phyloP scores from a whole-genome alignment of 2,888 invertebrate genomes.

The Erebia palarica region DNA sequence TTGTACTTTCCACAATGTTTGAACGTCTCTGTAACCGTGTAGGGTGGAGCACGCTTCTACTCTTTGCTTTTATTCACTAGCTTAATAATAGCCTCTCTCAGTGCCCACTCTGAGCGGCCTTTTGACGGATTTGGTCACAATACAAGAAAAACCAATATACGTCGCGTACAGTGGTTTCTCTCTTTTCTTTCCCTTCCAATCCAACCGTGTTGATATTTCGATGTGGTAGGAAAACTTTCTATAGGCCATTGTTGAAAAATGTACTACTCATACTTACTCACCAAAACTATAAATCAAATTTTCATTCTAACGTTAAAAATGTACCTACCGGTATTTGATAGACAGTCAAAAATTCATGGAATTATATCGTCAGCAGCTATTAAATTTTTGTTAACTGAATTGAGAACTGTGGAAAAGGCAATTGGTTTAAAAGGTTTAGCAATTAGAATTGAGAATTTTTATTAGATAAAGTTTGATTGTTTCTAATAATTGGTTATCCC shows the following conservation, averaged over 20 bases:
- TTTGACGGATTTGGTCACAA: conserved; percentile 25
- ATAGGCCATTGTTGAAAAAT: background rate
- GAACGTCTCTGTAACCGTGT: conserved; percentile 14
- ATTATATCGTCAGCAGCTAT: too few species aligned
- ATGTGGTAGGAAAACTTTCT: background rate
- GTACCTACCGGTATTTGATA: too few species aligned
- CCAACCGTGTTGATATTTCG: conserved; percentile 12
- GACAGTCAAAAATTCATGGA: too few species aligned
- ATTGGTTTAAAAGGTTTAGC: too few species aligned
- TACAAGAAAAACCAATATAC: conserved; percentile 23
- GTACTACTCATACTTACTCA: background rate
- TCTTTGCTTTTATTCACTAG: conserved; percentile 24
- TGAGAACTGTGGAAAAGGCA: too few species aligned
- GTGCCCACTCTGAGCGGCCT: conserved; percentile 14
- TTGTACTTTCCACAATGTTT: conserved; percentile 26
- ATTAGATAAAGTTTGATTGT: too few species aligned
- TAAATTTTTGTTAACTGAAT: too few species aligned
- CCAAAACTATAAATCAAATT: background rate
- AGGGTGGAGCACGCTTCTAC: conserved; percentile 21
- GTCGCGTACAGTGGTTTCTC: conserved; percentile 11
- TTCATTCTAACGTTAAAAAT: background rate
- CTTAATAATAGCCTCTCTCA: conserved; percentile 32
- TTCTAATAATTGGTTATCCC: too few species aligned
- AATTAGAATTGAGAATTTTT: too few species aligned
- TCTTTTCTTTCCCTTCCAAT: conserved; percentile 17